Evolutionary conservation across 2,113 vertebrate species (phyloP).

Genomic region (Phycodurus eques): DNA sequence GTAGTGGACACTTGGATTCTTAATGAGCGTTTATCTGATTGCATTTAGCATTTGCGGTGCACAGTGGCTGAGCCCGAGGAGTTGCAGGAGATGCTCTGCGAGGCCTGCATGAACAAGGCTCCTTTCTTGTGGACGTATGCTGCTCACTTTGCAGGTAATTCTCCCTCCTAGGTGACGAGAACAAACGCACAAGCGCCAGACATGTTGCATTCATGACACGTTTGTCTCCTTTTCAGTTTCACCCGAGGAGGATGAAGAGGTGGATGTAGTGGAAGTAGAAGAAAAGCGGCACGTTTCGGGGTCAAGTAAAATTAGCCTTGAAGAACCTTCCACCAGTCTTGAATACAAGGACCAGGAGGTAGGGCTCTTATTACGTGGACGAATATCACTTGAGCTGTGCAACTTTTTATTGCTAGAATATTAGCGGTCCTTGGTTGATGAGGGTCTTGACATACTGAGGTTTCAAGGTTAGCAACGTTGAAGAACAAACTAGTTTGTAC

Average conservation of each 20-base stretch:
- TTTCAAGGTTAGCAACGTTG: too few relatives aligned
- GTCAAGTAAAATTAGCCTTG: slow-evolving; percentile 18
- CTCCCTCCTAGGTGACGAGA: neutral
- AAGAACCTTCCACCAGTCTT: slow-evolving; percentile 75
- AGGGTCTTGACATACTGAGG: too few relatives aligned
- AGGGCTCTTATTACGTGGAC: slow-evolving; percentile 5
- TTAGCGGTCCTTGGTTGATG: too few relatives aligned
- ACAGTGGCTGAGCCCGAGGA: slow-evolving; percentile 80
- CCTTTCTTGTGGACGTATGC: slow-evolving; percentile 89
- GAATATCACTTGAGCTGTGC: too few relatives aligned
- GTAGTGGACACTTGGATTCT: neutral
- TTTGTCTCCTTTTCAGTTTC: slow-evolving; percentile 55
- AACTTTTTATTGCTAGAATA: too few relatives aligned
- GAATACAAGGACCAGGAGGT: slow-evolving; percentile 60
- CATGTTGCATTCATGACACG: neutral
- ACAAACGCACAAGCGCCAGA: neutral
- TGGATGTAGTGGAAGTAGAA: slow-evolving; percentile 52
- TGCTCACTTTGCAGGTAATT: slow-evolving; percentile 78
- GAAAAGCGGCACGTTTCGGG: slow-evolving; percentile 1
- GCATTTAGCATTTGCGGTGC: slow-evolving; percentile 83
- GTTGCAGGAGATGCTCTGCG: slow-evolving; percentile 93
- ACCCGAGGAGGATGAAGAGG: slow-evolving; percentile 60
- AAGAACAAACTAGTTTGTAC: too few relatives aligned
- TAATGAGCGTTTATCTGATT: neutral
- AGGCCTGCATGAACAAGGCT: slow-evolving; percentile 85